Percentiles rank a stretch among this genome's conserved stretches.
Conservation (phyloP, 2,888 invertebrate genomes). For the Elgonia sp. region DNA sequence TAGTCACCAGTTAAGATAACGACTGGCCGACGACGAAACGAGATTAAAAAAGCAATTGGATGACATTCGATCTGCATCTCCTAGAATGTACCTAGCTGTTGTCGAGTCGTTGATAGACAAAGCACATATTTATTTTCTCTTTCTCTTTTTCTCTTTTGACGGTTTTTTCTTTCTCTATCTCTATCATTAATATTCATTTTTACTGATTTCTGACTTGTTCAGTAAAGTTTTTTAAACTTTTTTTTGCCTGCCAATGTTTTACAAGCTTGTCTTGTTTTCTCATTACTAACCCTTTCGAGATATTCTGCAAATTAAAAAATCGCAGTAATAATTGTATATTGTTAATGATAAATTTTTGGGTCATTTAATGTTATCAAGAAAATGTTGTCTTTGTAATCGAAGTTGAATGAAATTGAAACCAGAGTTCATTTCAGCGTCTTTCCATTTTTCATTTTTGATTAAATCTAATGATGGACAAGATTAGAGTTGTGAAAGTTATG, state of each 20-base stretch:
- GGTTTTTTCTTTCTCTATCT: constrained; percentile 76
- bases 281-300: constrained; percentile 6
- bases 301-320: not conserved
- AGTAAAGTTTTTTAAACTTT: constrained; percentile 34
- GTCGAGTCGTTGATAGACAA: constrained; percentile 87
- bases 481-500: no score
- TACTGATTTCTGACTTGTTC: constrained; percentile 61
- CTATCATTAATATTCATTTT: constrained; percentile 59
- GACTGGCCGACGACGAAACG: constrained; percentile 78
- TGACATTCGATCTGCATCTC: constrained; percentile 85
- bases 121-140: constrained; percentile 83
- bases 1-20: constrained; percentile 80
- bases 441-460: not conserved
- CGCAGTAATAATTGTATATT: no score
- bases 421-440: constrained; percentile 55
- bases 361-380: no score
- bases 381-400: not conserved
- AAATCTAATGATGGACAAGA: no score
- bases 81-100: constrained; percentile 85
- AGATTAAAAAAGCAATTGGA: constrained; percentile 78
- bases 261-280: constrained; percentile 23
- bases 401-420: constrained; percentile 4
- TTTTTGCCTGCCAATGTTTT: constrained; percentile 36
- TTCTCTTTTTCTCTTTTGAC: constrained; percentile 66
- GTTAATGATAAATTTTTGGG: no score